These are phyloP conservation scores for Diabrotica virgifera DNA, from an alignment of 1,140 invertebrate genomes.

Conservation along the genomic window DNA sequence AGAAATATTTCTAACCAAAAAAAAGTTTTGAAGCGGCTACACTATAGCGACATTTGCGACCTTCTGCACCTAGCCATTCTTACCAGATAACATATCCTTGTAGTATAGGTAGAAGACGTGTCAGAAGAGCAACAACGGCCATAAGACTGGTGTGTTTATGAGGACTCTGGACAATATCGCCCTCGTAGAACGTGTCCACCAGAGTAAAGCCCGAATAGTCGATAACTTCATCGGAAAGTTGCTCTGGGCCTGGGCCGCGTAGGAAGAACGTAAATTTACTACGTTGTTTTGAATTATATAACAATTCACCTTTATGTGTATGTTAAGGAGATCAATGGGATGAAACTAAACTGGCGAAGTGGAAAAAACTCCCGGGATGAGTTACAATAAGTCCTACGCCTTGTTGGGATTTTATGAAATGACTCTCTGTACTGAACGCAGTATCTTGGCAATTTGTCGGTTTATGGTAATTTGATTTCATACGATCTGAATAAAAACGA, in stretches of 20 bases:
- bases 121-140: background rate
- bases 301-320: background rate
- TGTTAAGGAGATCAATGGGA: background rate
- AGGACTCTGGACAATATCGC: constrained; percentile 1
- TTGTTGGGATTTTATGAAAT: no score
- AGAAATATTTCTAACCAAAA: no score
- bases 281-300: constrained; percentile 1
- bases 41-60: no score
- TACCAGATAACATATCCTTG: background rate
- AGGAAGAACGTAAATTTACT: background rate
- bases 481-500: no score
- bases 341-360: no score
- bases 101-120: background rate
- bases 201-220: background rate
- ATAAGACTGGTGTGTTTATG: background rate
- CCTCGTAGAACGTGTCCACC: background rate
- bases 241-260: constrained; percentile 1
- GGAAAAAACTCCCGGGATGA: no score
- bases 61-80: no score
- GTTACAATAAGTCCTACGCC: no score
- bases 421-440: no score
- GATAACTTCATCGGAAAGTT: background rate
- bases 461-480: no score
- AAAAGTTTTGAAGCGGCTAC: no score
- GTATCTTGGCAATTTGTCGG: no score